These are phyloP conservation scores for Pholis gunnellus DNA, from an alignment of 2,113 vertebrate species.

Conservation along the genomic window DNA sequence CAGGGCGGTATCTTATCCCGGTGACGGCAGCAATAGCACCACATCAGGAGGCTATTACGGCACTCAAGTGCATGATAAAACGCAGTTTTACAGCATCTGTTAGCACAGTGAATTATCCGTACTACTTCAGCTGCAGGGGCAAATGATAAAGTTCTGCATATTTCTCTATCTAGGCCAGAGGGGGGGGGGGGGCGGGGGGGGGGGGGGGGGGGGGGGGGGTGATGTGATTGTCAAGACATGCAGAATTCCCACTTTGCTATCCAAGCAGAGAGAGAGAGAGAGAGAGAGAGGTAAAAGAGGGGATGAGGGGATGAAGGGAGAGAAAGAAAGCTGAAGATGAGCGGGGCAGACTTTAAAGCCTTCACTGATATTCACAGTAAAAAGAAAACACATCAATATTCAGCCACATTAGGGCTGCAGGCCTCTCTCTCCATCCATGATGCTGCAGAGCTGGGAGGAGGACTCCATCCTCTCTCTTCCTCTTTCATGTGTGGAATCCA, in stretches of 20 bases:
- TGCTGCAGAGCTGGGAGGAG: slow-evolving; percentile 49
- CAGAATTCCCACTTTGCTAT: slow-evolving; percentile 56
- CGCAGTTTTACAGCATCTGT: slow-evolving; percentile 49
- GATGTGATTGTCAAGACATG: slow-evolving; percentile 64
- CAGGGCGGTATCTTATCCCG: slow-evolving; percentile 16
- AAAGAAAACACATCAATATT: slow-evolving; percentile 48
- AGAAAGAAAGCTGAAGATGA: slow-evolving; percentile 18
- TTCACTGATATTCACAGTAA: slow-evolving; percentile 41
- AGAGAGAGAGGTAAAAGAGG: neutral
- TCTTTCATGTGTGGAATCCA: slow-evolving; percentile 39
- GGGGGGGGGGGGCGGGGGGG: slow-evolving; percentile 19
- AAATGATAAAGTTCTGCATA: slow-evolving; percentile 69
- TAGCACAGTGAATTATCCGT: slow-evolving; percentile 49
- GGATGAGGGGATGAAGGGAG: neutral
- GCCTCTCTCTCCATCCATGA: slow-evolving; percentile 19
- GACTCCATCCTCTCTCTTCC: slow-evolving; percentile 23
- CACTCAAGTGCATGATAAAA: slow-evolving; percentile 38
- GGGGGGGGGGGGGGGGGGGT: slow-evolving; percentile 19
- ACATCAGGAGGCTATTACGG: slow-evolving; percentile 40
- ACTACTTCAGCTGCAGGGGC: slow-evolving; percentile 51
- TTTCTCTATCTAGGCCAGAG: slow-evolving; percentile 76
- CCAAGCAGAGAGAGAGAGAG: neutral
- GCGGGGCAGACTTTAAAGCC: slow-evolving; percentile 33
- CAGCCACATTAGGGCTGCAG: slow-evolving; percentile 26
- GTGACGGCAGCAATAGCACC: slow-evolving; percentile 6